Conservation (phyloP, 2,797 vertebrate genomes). For the Tinamus major region DNA sequence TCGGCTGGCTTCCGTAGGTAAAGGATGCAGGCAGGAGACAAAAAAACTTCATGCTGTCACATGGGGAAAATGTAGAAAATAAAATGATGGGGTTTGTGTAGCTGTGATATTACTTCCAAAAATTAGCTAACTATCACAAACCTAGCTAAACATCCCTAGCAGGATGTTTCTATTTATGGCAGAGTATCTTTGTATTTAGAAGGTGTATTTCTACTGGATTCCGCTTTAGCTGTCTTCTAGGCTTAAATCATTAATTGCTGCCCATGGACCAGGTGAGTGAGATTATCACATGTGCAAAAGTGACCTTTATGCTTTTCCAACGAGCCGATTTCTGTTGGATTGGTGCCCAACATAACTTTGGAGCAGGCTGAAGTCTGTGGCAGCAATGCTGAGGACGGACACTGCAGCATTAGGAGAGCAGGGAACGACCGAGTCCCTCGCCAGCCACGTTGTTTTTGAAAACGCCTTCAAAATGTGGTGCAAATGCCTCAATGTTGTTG, state of each 20-base stretch:
- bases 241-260: conserved; percentile 42
- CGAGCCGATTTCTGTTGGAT: conserved; percentile 53
- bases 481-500: neutral
- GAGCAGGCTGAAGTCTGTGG: conserved; percentile 32
- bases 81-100: neutral
- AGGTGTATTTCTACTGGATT: conserved; percentile 63
- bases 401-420: neutral
- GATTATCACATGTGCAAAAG: conserved; percentile 38
- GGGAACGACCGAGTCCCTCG: neutral
- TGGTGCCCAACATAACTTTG: conserved; percentile 47
- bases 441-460: neutral
- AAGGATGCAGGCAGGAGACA: conserved; percentile 16
- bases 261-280: neutral
- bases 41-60: conserved; percentile 34
- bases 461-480: neutral
- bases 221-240: conserved; percentile 60
- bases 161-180: neutral
- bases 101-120: conserved; percentile 1
- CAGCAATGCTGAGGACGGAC: neutral
- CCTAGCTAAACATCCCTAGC: conserved; percentile 45
- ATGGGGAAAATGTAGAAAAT: conserved; percentile 35
- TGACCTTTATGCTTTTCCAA: conserved; percentile 54
- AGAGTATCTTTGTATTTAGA: conserved; percentile 71
- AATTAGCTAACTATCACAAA: conserved; percentile 39
- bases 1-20: conserved; percentile 39